Percentiles rank a stretch among this genome's conserved stretches.
phyloP scores from a whole-genome alignment of 2,888 invertebrate species.

The Gisinianus flammeolus region DNA sequence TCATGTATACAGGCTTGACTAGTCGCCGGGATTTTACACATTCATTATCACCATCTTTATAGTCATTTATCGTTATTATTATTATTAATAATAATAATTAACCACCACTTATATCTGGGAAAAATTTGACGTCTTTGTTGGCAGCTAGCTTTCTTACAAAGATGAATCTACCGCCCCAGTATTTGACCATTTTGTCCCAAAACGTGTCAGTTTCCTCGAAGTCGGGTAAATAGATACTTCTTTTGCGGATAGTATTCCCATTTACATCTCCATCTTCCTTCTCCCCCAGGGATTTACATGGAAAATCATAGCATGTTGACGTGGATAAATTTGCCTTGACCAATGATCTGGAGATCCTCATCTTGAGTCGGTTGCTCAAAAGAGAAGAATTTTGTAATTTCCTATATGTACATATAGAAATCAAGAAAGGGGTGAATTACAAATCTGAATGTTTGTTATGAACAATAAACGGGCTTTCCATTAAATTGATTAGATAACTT shows the following conservation, averaged over 20 bases:
- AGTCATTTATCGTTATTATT: too few relatives aligned
- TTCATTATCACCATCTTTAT: too few relatives aligned
- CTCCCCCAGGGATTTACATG: not conserved
- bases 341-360: not conserved
- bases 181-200: not conserved
- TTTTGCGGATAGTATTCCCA: not conserved
- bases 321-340: not conserved
- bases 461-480: not conserved
- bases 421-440: not conserved
- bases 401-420: not conserved
- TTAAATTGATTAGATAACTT: too few relatives aligned
- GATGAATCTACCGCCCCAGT: not conserved
- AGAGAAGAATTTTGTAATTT: not conserved
- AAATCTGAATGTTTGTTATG: not conserved
- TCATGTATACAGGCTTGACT: too few relatives aligned
- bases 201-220: not conserved
- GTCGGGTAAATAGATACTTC: too few relatives aligned
- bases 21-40: too few relatives aligned
- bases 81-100: too few relatives aligned
- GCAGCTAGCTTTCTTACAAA: not conserved
- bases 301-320: not conserved
- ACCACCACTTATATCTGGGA: conserved; percentile 3
- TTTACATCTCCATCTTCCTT: not conserved
- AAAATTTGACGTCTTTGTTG: conserved; percentile 10
- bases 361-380: not conserved